Evolutionary conservation across 1,140 invertebrate species (phyloP), one percentile per base, ranked within the genome.

Genomic region (Anastatus disparis): DNA sequence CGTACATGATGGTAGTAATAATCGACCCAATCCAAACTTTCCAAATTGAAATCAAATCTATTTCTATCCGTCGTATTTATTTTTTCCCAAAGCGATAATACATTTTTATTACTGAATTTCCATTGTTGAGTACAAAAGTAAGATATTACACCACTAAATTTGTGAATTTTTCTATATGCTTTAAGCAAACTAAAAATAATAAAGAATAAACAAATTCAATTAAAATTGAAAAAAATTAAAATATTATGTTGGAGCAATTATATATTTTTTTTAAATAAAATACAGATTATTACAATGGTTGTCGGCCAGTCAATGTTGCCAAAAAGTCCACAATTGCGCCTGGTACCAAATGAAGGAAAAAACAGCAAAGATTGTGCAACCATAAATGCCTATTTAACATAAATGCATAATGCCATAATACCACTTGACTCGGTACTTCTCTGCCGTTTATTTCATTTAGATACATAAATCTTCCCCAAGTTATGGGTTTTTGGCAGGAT

Each of bases 41-140:
- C 22, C 0, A 88, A 44, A 35, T 87, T 78, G 44, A 89, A 88
- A 24, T 83, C 38, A 64, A 87, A 89, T 12, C 78, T 80, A 20
- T 79, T 73, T 74, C 79, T 82, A 75, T 91, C 90, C 7, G 80
- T 71, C 0, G 77, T 68, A 35, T 79, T 79, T 55, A 90, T 76
- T 46, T 79, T 81, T 2, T 84, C 53, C 80, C 84, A 87, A 6
- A 92, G 79, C 40, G 78, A 81, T 8, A 86, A 44, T 13, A 89
- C 81, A 69, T 89, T 87, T 6, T 87, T 80, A 74, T 88, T 89
- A 2, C 77, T 74, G 75, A 91, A 92, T 35, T 80, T 76, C 90
- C 90, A 92, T 71, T 90, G 80, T 53, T 87, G 81, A 1, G 84
- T 85, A 7, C 86, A 88, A 73, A 92, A 92, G 73, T 87, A 91